Base-by-base conservation (phyloP, 2,888 invertebrate species). In the Sisyra nigra region DNA sequence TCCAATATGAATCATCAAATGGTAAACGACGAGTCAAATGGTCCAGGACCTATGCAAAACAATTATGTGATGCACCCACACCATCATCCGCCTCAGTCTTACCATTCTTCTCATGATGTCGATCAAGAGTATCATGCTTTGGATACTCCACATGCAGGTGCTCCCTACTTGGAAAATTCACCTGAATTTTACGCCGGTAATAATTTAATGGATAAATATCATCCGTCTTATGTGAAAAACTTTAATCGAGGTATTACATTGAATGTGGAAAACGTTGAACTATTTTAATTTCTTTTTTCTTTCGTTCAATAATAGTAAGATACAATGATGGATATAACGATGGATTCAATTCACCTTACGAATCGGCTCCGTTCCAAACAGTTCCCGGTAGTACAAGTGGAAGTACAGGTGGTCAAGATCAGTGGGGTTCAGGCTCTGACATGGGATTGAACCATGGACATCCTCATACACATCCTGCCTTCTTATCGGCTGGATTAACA, bases 161-260 rank as follows among this genome's bases (percentile, higher is more conserved):
- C 66, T 47, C 67, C 69, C 49, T 76, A 76, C 64, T 69, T 71
- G 61, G 84, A 76, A 61, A 77, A 66, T 64, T 80, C 76, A 38
- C 72, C 75, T 3, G 77, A 84, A 62, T 83, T 84, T 63, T 85
- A 85, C 61, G 71, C 78, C 52, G 72, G 76, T 53, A 65, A 62
- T 50, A 66, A 62, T 50, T 59, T 68, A 44, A 47, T 61, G 46
- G 62, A 62, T 19, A 43, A 43, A 43, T 41, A 41, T 41, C 29
- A 41, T 41, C 31, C 41, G 34, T 19, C 30, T n/a, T 41, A 41
- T 24, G 19, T 41, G 19, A 41, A 33, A 17, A 17, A 41, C 34
- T 41, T 41, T 10, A 31, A 30, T 6, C 17, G 41, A 41, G 17
- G 41, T 41, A 19, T 11, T 24, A 34, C 3, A 11, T 8, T 37